These are phyloP conservation scores for Dilophus febrilis DNA, from an alignment of 2,888 invertebrate species.

Conservation along the genomic window DNA sequence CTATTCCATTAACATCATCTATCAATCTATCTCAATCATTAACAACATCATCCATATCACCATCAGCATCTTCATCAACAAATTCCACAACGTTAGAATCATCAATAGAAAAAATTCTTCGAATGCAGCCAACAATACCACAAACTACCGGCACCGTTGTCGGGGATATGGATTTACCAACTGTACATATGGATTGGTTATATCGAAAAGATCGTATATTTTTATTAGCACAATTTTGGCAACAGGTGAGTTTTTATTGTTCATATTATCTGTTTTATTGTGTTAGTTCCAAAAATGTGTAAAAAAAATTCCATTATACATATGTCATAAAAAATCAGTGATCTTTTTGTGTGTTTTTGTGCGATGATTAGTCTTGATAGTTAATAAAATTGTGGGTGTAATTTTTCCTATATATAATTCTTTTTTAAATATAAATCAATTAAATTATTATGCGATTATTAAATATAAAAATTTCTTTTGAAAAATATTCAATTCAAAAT, in stretches of 20 bases:
- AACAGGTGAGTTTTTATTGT: conserved; percentile 60
- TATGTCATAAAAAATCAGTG: background rate
- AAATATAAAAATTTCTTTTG: no score
- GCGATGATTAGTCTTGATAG: no score
- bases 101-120: conserved; percentile 16
- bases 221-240: conserved; percentile 88
- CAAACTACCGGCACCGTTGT: conserved; percentile 39
- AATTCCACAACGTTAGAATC: background rate
- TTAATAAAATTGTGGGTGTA: no score
- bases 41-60: background rate
- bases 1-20: background rate
- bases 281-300: no score
- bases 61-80: background rate
- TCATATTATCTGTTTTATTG: conserved; percentile 5
- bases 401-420: no score
- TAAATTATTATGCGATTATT: no score
- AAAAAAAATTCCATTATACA: no score
- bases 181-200: conserved; percentile 93
- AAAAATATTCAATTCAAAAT: no score
- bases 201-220: conserved; percentile 92
- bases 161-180: conserved; percentile 79
- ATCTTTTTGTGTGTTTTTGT: background rate
- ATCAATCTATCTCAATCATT: background rate
- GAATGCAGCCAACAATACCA: conserved; percentile 69
- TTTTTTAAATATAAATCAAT: no score